Evolutionary conservation across 2,888 invertebrate genomes (phyloP).

Genomic region (Eupithecia pulchellata): DNA sequence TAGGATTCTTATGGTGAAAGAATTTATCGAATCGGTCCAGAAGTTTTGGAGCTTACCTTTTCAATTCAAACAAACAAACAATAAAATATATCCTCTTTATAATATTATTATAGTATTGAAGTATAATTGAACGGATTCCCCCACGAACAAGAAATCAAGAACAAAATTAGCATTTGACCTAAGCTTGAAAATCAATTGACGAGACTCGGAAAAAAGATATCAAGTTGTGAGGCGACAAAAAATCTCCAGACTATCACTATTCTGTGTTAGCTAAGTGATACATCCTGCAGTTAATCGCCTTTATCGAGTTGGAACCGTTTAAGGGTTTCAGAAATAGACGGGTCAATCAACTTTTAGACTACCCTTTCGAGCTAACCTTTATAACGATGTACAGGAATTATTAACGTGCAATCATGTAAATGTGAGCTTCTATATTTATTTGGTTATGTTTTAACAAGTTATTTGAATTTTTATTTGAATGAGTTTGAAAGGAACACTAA

Average conservation of each 20-base stretch:
- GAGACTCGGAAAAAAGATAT: background rate
- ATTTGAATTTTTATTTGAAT: too few relatives aligned
- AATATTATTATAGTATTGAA: too few relatives aligned
- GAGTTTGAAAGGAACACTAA: too few relatives aligned
- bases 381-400: background rate
- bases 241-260: background rate
- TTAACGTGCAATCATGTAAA: background rate
- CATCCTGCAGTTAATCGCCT: slow-evolving; percentile 52
- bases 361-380: background rate
- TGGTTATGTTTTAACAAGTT: background rate
- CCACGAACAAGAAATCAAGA: background rate
- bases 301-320: slow-evolving; percentile 24
- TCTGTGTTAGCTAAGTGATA: slow-evolving; percentile 49
- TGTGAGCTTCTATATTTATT: background rate
- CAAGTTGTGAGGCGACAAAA: background rate
- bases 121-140: background rate
- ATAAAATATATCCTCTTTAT: too few relatives aligned
- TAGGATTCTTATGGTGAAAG: too few relatives aligned
- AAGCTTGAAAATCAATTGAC: background rate
- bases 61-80: too few relatives aligned
- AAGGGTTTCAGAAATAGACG: slow-evolving; percentile 26
- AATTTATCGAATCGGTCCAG: too few relatives aligned
- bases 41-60: too few relatives aligned
- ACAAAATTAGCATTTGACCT: background rate
- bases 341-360: slow-evolving; percentile 10